Base-by-base conservation (phyloP, 2,888 invertebrate species). In the Barypeithes pellucidus region DNA sequence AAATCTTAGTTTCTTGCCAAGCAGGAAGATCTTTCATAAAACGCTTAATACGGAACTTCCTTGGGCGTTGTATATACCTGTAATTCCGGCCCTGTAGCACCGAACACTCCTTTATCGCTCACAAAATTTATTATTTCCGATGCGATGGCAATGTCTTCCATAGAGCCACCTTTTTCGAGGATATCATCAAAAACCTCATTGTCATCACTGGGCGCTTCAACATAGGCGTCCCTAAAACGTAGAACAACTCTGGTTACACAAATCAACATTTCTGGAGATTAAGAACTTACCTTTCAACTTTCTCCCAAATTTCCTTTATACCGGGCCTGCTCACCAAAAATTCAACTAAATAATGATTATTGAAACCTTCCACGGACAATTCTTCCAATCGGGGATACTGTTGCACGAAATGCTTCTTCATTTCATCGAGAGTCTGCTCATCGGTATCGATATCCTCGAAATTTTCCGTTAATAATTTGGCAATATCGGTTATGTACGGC, bases 331-430 rank as follows among this genome's bases (percentile, higher is more conserved):
- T 50, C 18, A 77, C 74, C 24, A 80, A 16, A 22, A 67, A 73
- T 1, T 76, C 54, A 9, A 76, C 39, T 41, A 76, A 72, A 47
- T 75, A 70, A 39, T 75, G 71, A 33, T 72, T 57, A 14, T 75
- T 33, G 36, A 76, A 50, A n/a, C 45, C 72, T 3, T 79, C 79
- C 9, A 75, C 67, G 14, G 76, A 68, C 9, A 82, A 33, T 3
- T 76, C 45, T n/a, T 78, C 72, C 24, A 82, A 71, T n/a, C 72
- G 43, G 0, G 84, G 84, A 73, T 81, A 83, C 70, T 82, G 79
- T 9, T 82, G 80, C 14, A 84, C 75, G 70, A 85, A 85, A 74
- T 85, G 84, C 18, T 80, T 81, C 65, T 83, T 84, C 59, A 84
- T 70, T 61, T 78, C 77, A 47, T 83, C 81, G 18, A 83, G 79